Base-by-base conservation (phyloP, 2,888 invertebrate genomes). In the Tetanocera ferruginea region DNA sequence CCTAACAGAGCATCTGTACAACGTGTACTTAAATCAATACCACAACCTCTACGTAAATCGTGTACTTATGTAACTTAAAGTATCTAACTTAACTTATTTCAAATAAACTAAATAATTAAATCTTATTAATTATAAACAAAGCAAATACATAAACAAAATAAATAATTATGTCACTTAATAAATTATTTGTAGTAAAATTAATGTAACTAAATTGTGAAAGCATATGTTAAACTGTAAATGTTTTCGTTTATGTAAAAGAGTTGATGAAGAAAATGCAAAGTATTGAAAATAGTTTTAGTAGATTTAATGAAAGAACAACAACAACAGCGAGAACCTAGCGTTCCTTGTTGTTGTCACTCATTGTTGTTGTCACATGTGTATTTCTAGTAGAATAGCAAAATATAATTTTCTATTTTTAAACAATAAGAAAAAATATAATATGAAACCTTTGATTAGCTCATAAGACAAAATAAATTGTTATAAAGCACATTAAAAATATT, bases 1-100 rank as follows among this genome's bases (percentile, higher is more conserved):
- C 95, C 83, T 95, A 93, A 91, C 23, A 66, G 31, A 60, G 79
- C 57, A 25, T 23, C 25, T 14, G 6, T 55, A 70, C 70, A 9
- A 52, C n/a, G 3, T 49, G 55, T 28, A 76, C 23, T 49, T 28
- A 57, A 57, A 57, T n/a, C 0, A 55, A 43, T 49, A 43, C 1
- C 11, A 43, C 43, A 43, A 11, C 43, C 14, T 14, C 57, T 43
- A 62, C 51, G 62, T 37, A 43, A 37, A 14, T 31, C 34, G 37
- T 72, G 70, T 70, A 72, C 57, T 57, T 72, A 72, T 34, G 55
- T 57, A 72, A 23, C 31, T 55, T 9, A 72, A 57, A 57, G 57
- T 70, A 9, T n/a, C n/a, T n/a, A 31, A 72, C 37, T 62, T 62
- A 62, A 43, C 19, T 70, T 70, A 52, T 70, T 70, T 52, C 34